phyloP scores from a whole-genome alignment of 2,888 invertebrate genomes.

The Zootermopsis nevadensis region DNA sequence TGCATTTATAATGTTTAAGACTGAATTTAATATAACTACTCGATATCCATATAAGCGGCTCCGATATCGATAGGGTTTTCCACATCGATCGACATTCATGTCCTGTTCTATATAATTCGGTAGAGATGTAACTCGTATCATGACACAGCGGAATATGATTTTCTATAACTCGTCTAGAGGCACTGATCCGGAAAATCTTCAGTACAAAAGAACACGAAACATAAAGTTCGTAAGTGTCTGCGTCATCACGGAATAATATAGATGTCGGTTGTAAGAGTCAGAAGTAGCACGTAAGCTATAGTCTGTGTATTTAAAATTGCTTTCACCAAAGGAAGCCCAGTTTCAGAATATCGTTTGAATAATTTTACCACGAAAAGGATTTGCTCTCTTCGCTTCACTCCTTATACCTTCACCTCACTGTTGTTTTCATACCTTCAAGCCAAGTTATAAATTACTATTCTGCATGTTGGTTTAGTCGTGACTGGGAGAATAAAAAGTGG shows the following conservation, averaged over 20 bases:
- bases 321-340: background rate
- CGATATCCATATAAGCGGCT: too few species aligned
- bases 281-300: background rate
- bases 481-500: background rate
- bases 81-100: too few species aligned
- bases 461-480: conserved; percentile 3
- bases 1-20: too few species aligned
- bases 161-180: background rate
- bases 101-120: background rate
- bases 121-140: background rate
- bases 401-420: background rate
- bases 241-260: conserved; percentile 34
- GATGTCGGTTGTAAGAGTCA: background rate
- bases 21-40: too few species aligned
- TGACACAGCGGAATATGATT: background rate
- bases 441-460: conserved; percentile 20
- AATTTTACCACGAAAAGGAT: background rate
- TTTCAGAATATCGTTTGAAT: background rate
- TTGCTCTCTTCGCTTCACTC: background rate
- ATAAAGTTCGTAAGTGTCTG: background rate
- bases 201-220: background rate
- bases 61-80: too few species aligned
- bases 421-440: conserved; percentile 7
- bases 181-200: conserved; percentile 10
- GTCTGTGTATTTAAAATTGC: background rate